Percentiles rank a stretch among this genome's conserved stretches.
These are phyloP conservation scores for Caenorhabditis sp. DNA, from an alignment of 2,888 invertebrate genomes.

Conservation along the genomic window DNA sequence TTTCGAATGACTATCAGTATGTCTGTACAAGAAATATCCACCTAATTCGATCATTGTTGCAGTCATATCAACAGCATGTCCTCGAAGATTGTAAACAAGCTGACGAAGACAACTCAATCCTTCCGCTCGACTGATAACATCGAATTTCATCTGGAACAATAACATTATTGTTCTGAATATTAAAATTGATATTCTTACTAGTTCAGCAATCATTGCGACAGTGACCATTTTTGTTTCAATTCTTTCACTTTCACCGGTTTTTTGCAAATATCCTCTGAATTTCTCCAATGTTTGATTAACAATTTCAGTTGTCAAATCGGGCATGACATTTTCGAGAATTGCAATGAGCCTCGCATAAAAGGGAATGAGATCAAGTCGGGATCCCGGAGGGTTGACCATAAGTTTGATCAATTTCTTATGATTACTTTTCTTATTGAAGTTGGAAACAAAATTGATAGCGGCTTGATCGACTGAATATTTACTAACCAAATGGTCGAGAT, in stretches of 20 bases:
- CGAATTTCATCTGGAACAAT: constrained; percentile 68
- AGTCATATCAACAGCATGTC: constrained; percentile 65
- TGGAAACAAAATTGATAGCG: constrained; percentile 61
- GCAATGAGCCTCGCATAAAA: constrained; percentile 66
- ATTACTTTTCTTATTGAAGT: constrained; percentile 49
- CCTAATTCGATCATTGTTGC: constrained; percentile 61
- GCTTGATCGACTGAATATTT: constrained; percentile 63
- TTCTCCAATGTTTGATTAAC: constrained; percentile 34
- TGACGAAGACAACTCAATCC: constrained; percentile 62
- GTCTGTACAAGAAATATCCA: constrained; percentile 57
- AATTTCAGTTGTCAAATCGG: constrained; percentile 55
- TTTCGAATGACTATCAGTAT: constrained; percentile 65
- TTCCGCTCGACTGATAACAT: constrained; percentile 66
- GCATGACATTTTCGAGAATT: constrained; percentile 60
- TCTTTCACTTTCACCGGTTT: neutral
- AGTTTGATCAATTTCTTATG: constrained; percentile 60
- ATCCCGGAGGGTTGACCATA: constrained; percentile 39
- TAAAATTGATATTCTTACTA: no score
- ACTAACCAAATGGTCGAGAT: constrained; percentile 61
- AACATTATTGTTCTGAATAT: no score
- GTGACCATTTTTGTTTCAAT: constrained; percentile 14
- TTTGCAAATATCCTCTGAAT: constrained; percentile 32
- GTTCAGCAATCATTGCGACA: constrained; percentile 60
- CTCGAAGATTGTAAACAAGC: constrained; percentile 65
- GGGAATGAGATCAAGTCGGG: constrained; percentile 61